A percentile compares a stretch with the other conserved stretches of the same genome.
phyloP scores from a whole-genome alignment of 2,113 vertebrate species.

The Nothoprocta pentlandii region DNA sequence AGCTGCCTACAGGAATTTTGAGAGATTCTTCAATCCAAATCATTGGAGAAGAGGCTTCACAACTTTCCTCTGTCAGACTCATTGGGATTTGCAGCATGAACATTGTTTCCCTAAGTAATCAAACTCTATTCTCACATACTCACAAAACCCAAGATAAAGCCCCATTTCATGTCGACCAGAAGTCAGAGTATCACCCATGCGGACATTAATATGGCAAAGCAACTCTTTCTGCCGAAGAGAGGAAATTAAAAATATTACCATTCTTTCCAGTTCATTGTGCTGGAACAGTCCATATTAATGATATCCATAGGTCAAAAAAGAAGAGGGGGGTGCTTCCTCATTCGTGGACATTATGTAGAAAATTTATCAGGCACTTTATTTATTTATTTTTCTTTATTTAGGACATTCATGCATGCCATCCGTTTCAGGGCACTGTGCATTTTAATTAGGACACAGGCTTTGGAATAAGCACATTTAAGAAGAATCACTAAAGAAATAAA shows the following conservation, averaged over 20 bases:
- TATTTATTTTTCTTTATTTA: conserved; percentile 56
- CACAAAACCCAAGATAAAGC: conserved; percentile 34
- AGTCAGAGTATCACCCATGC: background rate
- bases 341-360: conserved; percentile 11
- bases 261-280: conserved; percentile 72
- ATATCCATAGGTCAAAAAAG: conserved; percentile 50
- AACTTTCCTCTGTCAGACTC: background rate
- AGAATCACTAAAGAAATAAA: conserved; percentile 20
- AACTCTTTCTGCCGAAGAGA: conserved; percentile 54
- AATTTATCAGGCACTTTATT: conserved; percentile 23
- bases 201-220: conserved; percentile 28
- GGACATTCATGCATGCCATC: background rate
- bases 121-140: background rate
- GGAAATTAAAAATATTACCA: conserved; percentile 72
- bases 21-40: background rate
- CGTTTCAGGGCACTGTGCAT: conserved; percentile 33
- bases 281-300: conserved; percentile 63
- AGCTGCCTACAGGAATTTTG: background rate
- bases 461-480: conserved; percentile 4
- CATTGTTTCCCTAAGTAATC: background rate
- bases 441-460: conserved; percentile 48
- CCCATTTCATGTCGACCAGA: background rate
- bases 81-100: conserved; percentile 11
- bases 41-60: background rate
- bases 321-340: background rate